Conservation (phyloP, 1,140 invertebrate genomes). For the Ridgeia piscesae region DNA sequence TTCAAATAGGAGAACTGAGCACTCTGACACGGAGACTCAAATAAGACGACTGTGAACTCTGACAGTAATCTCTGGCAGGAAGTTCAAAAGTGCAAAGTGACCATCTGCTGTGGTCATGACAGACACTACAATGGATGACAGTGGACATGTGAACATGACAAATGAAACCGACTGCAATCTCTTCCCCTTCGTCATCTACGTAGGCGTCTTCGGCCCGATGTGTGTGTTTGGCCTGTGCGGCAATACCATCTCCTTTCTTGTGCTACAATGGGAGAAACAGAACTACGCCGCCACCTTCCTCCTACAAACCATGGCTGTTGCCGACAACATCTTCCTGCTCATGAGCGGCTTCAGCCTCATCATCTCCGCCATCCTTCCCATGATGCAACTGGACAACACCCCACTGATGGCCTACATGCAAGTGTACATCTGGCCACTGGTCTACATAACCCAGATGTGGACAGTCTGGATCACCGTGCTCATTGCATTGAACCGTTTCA, state of each 20-base stretch:
- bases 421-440: constrained; percentile 22
- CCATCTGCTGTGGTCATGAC: neutral
- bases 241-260: constrained; percentile 24
- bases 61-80: too few species aligned
- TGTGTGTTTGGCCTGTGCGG: constrained; percentile 26
- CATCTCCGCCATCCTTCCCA: constrained; percentile 8
- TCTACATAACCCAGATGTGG: constrained; percentile 28
- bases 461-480: constrained; percentile 32
- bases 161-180: constrained; percentile 18
- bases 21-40: too few species aligned
- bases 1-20: too few species aligned
- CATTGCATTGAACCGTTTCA: constrained; percentile 30
- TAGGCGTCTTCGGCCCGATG: constrained; percentile 22
- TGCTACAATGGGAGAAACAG: constrained; percentile 25
- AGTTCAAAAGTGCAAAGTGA: too few species aligned
- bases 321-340: constrained; percentile 27
- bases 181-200: constrained; percentile 23
- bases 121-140: neutral
- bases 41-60: too few species aligned
- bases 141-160: neutral
- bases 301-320: constrained; percentile 25
- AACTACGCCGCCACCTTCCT: constrained; percentile 28
- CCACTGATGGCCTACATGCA: neutral
- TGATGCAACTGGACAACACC: neutral
- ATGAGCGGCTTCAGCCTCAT: constrained; percentile 23